Base-by-base conservation (phyloP, 2,113 vertebrate species). In the Dasyornis broadbenti region DNA sequence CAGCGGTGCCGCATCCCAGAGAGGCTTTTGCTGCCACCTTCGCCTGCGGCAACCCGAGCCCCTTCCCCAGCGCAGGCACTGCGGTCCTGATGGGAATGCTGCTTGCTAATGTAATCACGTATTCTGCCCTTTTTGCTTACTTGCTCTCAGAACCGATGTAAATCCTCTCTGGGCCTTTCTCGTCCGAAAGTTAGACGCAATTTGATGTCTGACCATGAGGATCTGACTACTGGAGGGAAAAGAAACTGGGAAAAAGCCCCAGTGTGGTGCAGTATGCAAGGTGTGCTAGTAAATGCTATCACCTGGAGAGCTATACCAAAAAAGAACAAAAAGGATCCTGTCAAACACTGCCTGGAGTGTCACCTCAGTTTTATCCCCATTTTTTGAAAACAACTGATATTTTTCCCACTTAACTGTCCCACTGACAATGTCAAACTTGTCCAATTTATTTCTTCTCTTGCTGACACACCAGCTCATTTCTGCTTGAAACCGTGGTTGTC, bases 91-190 rank as follows among this genome's bases (percentile, higher is more conserved):
- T 53, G 37, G 66, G 18, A 40, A 11, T 23, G 45, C 87, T 66
- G 93, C 87, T 89, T 80, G 65, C 85, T 40, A 72, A 76, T 47
- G 83, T 17, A 2, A 76, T 79, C 91, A 86, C 59, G 83, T 73
- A 66, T 79, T 39, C 19, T 31, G 22, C 63, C 57, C 37, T 57
- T 50, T 28, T 54, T 28, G 78, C 92, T 76, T 13, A 31, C 23
- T 87, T 56, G 66, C 69, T 54, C 37, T 85, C 56, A 26, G 40
- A 45, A 66, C 5, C 31, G 16, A 2, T 47, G 18, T 37, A 33
- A 80, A 70, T 66, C 44, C 21, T 64, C 70, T 6, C 5, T 6
- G 75, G 75, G 35, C 86, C 64, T 92, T 91, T n/a, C 31, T 68
- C 59, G 45, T 50, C n/a, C 13, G 3, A 85, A 82, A 92, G 91